phyloP scores from a whole-genome alignment of 2,888 invertebrate species.

The Tenodera sinensis region DNA sequence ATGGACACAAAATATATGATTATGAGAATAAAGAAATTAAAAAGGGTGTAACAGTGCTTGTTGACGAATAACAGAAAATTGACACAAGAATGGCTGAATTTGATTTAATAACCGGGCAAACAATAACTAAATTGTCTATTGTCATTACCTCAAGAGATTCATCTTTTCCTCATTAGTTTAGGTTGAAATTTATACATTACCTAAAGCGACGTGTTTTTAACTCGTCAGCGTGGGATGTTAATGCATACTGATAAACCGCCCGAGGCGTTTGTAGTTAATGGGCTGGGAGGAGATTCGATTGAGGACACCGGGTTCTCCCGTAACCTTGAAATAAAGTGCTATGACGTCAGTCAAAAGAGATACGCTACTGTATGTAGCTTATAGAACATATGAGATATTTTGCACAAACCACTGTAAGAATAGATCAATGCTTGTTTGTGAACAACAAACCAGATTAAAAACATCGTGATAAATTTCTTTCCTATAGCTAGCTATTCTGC shows the following conservation, averaged over 20 bases:
- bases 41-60: not conserved
- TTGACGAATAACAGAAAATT: not conserved
- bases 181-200: not conserved
- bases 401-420: too few relatives aligned
- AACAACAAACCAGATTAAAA: too few relatives aligned
- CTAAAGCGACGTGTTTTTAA: not conserved
- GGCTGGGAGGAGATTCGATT: not conserved
- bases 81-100: not conserved
- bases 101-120: not conserved
- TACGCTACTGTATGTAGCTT: too few relatives aligned
- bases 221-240: not conserved
- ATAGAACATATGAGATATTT: too few relatives aligned
- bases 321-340: not conserved
- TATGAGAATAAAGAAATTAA: not conserved
- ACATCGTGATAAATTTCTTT: too few relatives aligned
- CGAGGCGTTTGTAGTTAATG: not conserved
- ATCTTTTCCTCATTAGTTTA: not conserved
- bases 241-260: not conserved
- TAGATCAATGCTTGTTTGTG: too few relatives aligned
- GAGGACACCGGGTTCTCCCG: not conserved
- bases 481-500: too few relatives aligned
- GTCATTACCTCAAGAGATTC: not conserved
- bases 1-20: too few relatives aligned
- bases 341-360: not conserved
- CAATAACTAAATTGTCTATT: not conserved